Evolutionary conservation across 2,797 vertebrate genomes (phyloP).

Genomic region (Pangasius larnaudii): DNA sequence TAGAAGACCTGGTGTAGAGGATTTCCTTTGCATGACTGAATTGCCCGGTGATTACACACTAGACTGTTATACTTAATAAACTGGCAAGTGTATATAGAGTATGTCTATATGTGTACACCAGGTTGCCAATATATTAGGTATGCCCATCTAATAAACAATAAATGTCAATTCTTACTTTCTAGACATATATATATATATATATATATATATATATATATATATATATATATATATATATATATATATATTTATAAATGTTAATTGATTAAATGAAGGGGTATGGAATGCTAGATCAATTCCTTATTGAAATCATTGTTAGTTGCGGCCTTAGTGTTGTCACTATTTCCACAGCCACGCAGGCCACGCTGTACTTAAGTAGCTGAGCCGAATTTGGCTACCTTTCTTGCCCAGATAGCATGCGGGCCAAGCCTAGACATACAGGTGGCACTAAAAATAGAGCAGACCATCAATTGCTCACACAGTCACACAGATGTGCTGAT

Average conservation of each 20-base stretch:
- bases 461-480: neutral
- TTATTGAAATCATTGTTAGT: neutral
- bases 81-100: neutral
- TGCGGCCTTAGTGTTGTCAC: neutral
- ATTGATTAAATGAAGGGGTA: neutral
- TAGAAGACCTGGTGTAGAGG: slow-evolving; percentile 20
- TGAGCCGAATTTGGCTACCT: neutral
- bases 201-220: no score
- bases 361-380: neutral
- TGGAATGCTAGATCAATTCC: neutral
- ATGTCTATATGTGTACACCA: neutral
- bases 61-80: neutral
- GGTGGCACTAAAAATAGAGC: neutral
- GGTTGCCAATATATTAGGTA: neutral
- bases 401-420: neutral
- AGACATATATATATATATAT: no score
- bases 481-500: neutral
- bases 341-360: neutral
- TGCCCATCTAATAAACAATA: neutral
- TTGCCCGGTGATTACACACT: neutral
- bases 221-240: neutral
- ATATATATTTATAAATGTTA: neutral
- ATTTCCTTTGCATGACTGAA: neutral
- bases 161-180: neutral
- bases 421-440: neutral